phyloP scores from a whole-genome alignment of 2,888 invertebrate species.

The Lysandra coridon region DNA sequence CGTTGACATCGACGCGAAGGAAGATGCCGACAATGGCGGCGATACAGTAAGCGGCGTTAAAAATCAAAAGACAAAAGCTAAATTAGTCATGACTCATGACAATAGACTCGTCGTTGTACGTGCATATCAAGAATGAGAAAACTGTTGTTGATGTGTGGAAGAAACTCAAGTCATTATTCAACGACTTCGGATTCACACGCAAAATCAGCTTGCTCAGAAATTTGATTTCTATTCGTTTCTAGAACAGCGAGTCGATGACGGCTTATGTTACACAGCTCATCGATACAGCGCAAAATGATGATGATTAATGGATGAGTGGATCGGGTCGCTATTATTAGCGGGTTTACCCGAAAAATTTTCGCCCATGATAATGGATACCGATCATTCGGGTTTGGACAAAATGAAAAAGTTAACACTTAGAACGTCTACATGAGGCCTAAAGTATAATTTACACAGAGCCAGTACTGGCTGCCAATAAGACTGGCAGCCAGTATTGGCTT shows the following conservation, averaged over 20 bases:
- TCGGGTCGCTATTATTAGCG: conserved; percentile 3
- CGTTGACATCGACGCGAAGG: neutral
- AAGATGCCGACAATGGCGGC: neutral
- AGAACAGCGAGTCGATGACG: conserved; percentile 30
- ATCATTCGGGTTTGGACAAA: neutral
- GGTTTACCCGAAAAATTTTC: conserved; percentile 2
- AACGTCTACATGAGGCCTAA: no score
- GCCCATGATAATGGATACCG: conserved; percentile 12
- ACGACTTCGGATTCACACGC: conserved; percentile 35
- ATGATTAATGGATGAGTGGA: conserved; percentile 17
- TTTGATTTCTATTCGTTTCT: conserved; percentile 34
- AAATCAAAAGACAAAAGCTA: conserved; percentile 9
- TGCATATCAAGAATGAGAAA: conserved; percentile 35
- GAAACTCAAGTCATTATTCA: conserved; percentile 34
- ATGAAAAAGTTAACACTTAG: no score
- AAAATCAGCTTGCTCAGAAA: conserved; percentile 32
- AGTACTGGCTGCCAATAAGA: no score
- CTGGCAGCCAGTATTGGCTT: no score
- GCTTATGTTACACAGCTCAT: conserved; percentile 32
- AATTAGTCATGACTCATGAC: conserved; percentile 9
- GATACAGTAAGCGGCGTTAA: no score
- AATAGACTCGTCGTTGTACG: conserved; percentile 33
- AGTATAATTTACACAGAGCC: no score
- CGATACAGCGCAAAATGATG: conserved; percentile 34
- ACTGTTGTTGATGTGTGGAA: conserved; percentile 33